phyloP scores from a whole-genome alignment of 2,888 invertebrate species.

The Zelleria hepariella region DNA sequence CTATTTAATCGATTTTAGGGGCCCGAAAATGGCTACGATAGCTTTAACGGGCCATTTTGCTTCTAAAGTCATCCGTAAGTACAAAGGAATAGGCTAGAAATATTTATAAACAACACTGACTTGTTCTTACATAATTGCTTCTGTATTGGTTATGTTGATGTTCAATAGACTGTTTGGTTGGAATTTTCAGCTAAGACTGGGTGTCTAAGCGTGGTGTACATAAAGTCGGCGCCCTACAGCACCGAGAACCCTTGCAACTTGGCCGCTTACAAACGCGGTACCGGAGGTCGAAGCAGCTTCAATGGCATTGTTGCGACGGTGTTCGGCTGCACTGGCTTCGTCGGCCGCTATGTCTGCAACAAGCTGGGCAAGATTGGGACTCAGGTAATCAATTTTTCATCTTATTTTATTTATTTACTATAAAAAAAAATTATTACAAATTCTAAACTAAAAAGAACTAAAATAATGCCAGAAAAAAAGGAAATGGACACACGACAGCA shows the following conservation, averaged over 20 bases:
- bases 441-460: too few species aligned
- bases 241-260: constrained; percentile 71
- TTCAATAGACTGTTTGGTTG: constrained; percentile 1
- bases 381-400: too few species aligned
- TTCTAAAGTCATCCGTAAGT: constrained; percentile 54
- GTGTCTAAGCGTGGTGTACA: constrained; percentile 53
- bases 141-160: not conserved
- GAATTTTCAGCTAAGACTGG: constrained; percentile 48
- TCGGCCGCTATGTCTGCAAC: constrained; percentile 91
- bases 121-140: constrained; percentile 50
- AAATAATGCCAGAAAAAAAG: too few species aligned
- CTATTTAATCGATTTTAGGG: not conserved
- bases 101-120: not conserved
- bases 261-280: constrained; percentile 82
- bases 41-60: constrained; percentile 49
- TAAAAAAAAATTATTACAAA: too few species aligned
- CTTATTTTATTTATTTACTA: too few species aligned
- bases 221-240: constrained; percentile 66
- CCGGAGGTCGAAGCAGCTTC: constrained; percentile 95
- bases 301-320: constrained; percentile 99
- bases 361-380: constrained; percentile 89
- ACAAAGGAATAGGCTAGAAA: not conserved
- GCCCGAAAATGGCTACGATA: constrained; percentile 49
- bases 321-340: constrained; percentile 92
- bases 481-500: too few species aligned